Conservation (phyloP, 2,797 vertebrate species). For the Trichosurus vulpecula region DNA sequence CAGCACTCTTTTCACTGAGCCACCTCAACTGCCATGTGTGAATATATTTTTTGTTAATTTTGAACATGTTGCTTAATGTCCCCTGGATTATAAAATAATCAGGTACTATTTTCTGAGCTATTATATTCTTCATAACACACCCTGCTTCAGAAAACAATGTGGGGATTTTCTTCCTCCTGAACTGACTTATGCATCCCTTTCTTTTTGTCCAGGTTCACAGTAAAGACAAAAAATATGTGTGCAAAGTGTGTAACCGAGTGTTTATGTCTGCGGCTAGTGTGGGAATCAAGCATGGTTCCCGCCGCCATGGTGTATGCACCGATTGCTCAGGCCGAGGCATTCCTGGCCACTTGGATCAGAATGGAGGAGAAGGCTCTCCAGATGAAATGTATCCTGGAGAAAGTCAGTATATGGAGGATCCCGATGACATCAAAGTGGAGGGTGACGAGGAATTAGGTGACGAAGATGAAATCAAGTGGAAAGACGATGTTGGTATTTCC, state of each 20-base stretch:
- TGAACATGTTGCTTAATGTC: neutral
- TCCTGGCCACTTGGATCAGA: slow-evolving; percentile 89
- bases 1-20: neutral
- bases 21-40: neutral
- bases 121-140: neutral
- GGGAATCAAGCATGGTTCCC: slow-evolving; percentile 97
- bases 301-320: slow-evolving; percentile 94
- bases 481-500: slow-evolving; percentile 90
- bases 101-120: neutral
- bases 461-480: slow-evolving; percentile 94
- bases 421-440: slow-evolving; percentile 89
- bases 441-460: slow-evolving; percentile 90
- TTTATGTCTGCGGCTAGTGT: slow-evolving; percentile 99
- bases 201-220: slow-evolving; percentile 92
- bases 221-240: slow-evolving; percentile 99
- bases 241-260: slow-evolving; percentile 97
- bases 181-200: slow-evolving; percentile 1
- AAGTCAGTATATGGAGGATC: slow-evolving; percentile 88
- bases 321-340: slow-evolving; percentile 94
- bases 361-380: slow-evolving; percentile 89
- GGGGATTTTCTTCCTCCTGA: accelerated
- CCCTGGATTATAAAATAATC: neutral
- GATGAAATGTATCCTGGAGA: slow-evolving; percentile 92
- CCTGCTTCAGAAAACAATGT: neutral
- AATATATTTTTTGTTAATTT: neutral